A percentile compares a stretch with the other conserved stretches of the same genome.
These are phyloP conservation scores for Trilocha varians DNA, from an alignment of 2,888 invertebrate genomes.

Conservation along the genomic window DNA sequence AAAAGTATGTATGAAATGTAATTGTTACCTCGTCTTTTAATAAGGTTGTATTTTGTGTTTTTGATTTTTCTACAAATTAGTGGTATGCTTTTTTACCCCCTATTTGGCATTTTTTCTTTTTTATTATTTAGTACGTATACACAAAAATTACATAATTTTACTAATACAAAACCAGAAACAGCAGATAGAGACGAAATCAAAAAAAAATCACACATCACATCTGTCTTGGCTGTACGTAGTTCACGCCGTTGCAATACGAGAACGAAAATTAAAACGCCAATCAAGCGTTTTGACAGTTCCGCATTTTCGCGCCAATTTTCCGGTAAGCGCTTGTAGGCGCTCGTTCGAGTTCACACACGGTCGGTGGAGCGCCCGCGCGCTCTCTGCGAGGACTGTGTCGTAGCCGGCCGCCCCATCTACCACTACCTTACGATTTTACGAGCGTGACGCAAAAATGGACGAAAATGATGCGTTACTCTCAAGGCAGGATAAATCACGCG, in stretches of 20 bases:
- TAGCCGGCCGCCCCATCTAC: constrained; percentile 39
- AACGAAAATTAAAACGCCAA: constrained; percentile 32
- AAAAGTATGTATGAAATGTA: too few relatives aligned
- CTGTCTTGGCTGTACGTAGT: constrained; percentile 17
- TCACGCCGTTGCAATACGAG: constrained; percentile 14
- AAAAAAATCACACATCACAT: constrained; percentile 20
- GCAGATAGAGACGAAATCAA: background rate
- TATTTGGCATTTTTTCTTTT: too few relatives aligned
- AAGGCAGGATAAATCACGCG: constrained; percentile 28
- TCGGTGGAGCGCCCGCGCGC: constrained; percentile 48
- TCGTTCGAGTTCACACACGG: constrained; percentile 25
- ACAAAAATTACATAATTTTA: too few relatives aligned
- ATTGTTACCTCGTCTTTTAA: too few relatives aligned
- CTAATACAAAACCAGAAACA: background rate
- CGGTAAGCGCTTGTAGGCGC: constrained; percentile 43
- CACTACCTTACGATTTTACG: constrained; percentile 52
- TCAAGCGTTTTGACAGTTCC: constrained; percentile 46
- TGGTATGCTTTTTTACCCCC: too few relatives aligned
- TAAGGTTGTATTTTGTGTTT: too few relatives aligned
- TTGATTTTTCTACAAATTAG: too few relatives aligned
- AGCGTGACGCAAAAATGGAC: constrained; percentile 61
- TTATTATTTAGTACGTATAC: too few relatives aligned
- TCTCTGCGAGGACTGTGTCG: constrained; percentile 52
- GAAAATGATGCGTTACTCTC: constrained; percentile 32
- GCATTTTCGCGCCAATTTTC: constrained; percentile 71